phyloP scores from a whole-genome alignment of 2,113 vertebrate genomes.

The Carlito syrichta region DNA sequence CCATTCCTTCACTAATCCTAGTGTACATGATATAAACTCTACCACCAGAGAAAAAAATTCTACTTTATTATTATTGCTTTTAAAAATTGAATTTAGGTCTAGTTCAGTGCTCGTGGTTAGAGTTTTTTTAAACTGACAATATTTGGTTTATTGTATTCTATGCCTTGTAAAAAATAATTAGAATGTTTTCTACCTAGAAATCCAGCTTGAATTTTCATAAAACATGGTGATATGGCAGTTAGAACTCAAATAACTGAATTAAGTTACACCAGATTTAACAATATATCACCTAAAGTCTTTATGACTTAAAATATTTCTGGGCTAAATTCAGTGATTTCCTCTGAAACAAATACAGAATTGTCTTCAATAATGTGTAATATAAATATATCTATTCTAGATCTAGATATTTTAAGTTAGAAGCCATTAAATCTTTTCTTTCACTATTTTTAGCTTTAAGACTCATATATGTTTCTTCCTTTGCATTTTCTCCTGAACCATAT shows the following conservation, averaged over 20 bases:
- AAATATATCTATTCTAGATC: not conserved
- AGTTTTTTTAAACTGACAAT: not conserved
- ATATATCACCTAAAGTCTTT: not conserved
- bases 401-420: not conserved
- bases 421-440: not conserved
- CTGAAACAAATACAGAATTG: not conserved
- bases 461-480: not conserved
- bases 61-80: not conserved
- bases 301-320: not conserved
- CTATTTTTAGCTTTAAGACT: slow-evolving; percentile 17
- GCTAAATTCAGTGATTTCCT: not conserved
- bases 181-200: slow-evolving; percentile 1
- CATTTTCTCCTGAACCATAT: not conserved
- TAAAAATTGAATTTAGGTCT: not conserved
- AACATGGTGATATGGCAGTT: not conserved
- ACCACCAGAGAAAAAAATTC: not conserved
- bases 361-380: not conserved
- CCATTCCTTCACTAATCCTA: not conserved
- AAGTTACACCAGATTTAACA: not conserved
- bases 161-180: not conserved
- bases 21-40: not conserved
- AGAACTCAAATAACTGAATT: not conserved
- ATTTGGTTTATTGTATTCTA: not conserved
- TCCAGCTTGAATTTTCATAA: slow-evolving; percentile 5
- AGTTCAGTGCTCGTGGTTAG: not conserved